phyloP scores from a whole-genome alignment of 2,797 vertebrate species.

The Leuciscus waleckii region DNA sequence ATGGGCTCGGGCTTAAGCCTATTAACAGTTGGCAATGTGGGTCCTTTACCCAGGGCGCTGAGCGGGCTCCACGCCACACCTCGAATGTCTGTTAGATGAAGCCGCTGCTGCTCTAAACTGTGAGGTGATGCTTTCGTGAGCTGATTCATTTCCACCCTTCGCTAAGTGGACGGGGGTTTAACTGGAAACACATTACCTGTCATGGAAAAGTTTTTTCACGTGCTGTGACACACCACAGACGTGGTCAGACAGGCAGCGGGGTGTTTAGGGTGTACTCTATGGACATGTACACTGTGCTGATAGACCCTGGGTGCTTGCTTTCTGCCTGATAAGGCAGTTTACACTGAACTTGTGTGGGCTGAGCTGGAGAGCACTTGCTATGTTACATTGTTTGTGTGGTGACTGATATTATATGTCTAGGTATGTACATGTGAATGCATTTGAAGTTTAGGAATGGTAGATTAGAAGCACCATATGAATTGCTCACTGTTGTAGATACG shows the following conservation, averaged over 20 bases:
- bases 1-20: slow-evolving; percentile 47
- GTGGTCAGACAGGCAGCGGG: slow-evolving; percentile 11
- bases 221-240: slow-evolving; percentile 55
- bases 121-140: slow-evolving; percentile 52
- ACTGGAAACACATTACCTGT: slow-evolving; percentile 58
- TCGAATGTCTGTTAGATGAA: slow-evolving; percentile 40
- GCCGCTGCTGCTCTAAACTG: slow-evolving; percentile 51
- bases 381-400: slow-evolving; percentile 7
- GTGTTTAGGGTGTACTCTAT: slow-evolving; percentile 30
- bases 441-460: slow-evolving; percentile 23
- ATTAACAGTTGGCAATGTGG: slow-evolving; percentile 57
- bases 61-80: slow-evolving; percentile 43
- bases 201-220: slow-evolving; percentile 50
- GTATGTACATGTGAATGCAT: not conserved
- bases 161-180: slow-evolving; percentile 49
- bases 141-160: slow-evolving; percentile 55
- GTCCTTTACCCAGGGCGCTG: slow-evolving; percentile 48
- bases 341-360: slow-evolving; percentile 38
- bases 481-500: not conserved
- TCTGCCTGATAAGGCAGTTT: slow-evolving; percentile 45
- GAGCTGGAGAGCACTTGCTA: not conserved
- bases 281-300: slow-evolving; percentile 36
- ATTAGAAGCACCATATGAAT: not conserved
- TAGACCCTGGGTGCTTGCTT: slow-evolving; percentile 24
- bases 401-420: slow-evolving; percentile 4